Evolutionary conservation across 1,140 invertebrate genomes (phyloP).

Genomic region (Proctacanthus coquilletti): DNA sequence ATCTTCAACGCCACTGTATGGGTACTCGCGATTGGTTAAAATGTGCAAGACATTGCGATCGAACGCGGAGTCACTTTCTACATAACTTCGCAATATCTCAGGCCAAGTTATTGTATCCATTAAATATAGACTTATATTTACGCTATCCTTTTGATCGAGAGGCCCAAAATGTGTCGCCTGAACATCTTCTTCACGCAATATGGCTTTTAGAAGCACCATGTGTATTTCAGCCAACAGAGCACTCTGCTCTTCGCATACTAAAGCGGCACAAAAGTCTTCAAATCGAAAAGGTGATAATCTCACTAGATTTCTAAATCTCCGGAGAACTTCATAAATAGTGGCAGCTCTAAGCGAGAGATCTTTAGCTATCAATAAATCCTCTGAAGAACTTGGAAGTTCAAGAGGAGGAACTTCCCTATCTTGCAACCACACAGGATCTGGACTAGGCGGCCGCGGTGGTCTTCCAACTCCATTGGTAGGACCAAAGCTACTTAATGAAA

Average conservation of each 20-base stretch:
- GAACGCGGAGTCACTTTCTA: constrained; percentile 75
- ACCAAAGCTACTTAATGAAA: constrained; percentile 63
- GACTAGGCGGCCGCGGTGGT: constrained; percentile 52
- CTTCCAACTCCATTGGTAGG: constrained; percentile 39
- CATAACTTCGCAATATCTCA: constrained; percentile 72
- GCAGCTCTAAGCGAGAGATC: constrained; percentile 63
- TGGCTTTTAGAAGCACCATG: constrained; percentile 76
- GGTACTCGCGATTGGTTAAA: constrained; percentile 68
- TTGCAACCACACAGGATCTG: constrained; percentile 76
- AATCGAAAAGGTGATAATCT: constrained; percentile 85
- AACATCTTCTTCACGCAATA: constrained; percentile 85
- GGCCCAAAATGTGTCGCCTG: constrained; percentile 92
- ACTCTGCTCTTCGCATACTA: constrained; percentile 84
- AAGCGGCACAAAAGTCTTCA: constrained; percentile 88
- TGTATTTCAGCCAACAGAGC: constrained; percentile 82
- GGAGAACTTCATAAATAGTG: constrained; percentile 84
- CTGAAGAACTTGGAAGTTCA: constrained; percentile 70
- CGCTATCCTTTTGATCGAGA: constrained; percentile 89
- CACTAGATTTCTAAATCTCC: constrained; percentile 79
- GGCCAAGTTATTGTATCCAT: constrained; percentile 92
- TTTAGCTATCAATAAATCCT: constrained; percentile 71
- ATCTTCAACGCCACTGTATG: constrained; percentile 68
- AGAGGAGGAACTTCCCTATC: constrained; percentile 60
- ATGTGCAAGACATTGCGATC: constrained; percentile 52
- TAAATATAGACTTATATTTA: constrained; percentile 83